A percentile compares a stretch with the other conserved stretches of the same genome.
phyloP scores from a whole-genome alignment of 1,140 invertebrate species.

The Uloborus diversus region DNA sequence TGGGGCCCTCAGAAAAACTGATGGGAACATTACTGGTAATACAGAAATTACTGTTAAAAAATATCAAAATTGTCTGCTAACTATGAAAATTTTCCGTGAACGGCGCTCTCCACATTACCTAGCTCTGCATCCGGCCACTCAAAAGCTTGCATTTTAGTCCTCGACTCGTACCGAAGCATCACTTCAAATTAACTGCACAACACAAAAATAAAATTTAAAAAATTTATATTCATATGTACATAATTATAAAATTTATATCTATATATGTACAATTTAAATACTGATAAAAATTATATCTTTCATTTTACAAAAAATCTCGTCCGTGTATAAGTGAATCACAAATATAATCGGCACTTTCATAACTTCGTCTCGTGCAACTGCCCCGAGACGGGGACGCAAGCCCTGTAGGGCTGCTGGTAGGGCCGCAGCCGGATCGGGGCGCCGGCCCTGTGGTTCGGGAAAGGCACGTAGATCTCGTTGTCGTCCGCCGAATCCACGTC shows the following conservation, averaged over 20 bases:
- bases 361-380: conserved; percentile 53
- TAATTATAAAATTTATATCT: conserved; percentile 36
- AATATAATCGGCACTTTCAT: conserved; percentile 28
- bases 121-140: no score
- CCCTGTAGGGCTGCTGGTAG: conserved; percentile 44
- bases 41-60: no score
- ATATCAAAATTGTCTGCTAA: no score
- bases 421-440: conserved; percentile 45
- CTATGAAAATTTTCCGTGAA: no score
- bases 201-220: no score
- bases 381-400: conserved; percentile 40
- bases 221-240: no score
- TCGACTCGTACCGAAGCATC: no score
- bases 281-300: conserved; percentile 29
- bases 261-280: conserved; percentile 55
- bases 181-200: no score
- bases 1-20: no score
- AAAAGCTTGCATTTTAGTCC: no score
- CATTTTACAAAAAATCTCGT: background rate
- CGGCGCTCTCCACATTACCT: no score
- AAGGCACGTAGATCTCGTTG: conserved; percentile 44
- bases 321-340: background rate
- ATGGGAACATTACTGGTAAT: no score
- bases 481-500: conserved; percentile 64
- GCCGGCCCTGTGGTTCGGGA: conserved; percentile 25